A percentile compares a stretch with the other conserved stretches of the same genome.
phyloP scores from a whole-genome alignment of 2,888 invertebrate genomes.

The Ectemnius lituratus region DNA sequence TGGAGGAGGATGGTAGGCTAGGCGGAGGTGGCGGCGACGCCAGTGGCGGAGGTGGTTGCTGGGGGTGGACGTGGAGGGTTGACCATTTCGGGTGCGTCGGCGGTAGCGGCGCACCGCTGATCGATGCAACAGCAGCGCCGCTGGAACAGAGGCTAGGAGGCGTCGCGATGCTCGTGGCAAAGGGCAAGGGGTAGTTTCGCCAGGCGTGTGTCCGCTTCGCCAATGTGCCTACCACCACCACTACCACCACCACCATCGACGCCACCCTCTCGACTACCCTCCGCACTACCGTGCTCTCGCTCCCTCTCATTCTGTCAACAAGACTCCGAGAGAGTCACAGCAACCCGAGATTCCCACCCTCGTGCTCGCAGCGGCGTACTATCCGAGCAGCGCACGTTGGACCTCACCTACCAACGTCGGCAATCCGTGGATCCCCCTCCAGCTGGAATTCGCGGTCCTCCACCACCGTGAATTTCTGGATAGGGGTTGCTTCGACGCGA shows the following conservation, averaged over 20 bases:
- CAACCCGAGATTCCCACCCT: constrained; percentile 20
- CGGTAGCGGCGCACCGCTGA: constrained; percentile 72
- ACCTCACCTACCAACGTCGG: constrained; percentile 19
- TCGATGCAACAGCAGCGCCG: constrained; percentile 75
- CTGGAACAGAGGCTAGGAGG: constrained; percentile 44
- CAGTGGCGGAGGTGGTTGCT: background rate
- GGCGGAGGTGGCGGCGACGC: background rate
- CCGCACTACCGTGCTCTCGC: constrained; percentile 14
- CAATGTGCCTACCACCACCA: constrained; percentile 17
- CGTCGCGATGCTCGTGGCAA: constrained; percentile 30
- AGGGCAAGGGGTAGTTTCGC: constrained; percentile 28
- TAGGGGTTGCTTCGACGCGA: constrained; percentile 53
- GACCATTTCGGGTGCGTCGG: constrained; percentile 64
- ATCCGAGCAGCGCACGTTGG: constrained; percentile 56
- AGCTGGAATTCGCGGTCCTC: constrained; percentile 10
- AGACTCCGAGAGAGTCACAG: background rate
- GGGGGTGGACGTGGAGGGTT: constrained; percentile 45
- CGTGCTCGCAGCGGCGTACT: constrained; percentile 52
- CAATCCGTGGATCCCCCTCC: constrained; percentile 36
- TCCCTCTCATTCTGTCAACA: constrained; percentile 13
- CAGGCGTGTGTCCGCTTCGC: constrained; percentile 8
- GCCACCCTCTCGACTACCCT: constrained; percentile 4
- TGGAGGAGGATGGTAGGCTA: background rate
- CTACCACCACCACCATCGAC: constrained; percentile 31
- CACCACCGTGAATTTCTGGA: constrained; percentile 41